Evolutionary conservation across 2,113 vertebrate species (phyloP), one percentile per base, ranked within the genome.

Genomic region (Dryoscopus gambensis): DNA sequence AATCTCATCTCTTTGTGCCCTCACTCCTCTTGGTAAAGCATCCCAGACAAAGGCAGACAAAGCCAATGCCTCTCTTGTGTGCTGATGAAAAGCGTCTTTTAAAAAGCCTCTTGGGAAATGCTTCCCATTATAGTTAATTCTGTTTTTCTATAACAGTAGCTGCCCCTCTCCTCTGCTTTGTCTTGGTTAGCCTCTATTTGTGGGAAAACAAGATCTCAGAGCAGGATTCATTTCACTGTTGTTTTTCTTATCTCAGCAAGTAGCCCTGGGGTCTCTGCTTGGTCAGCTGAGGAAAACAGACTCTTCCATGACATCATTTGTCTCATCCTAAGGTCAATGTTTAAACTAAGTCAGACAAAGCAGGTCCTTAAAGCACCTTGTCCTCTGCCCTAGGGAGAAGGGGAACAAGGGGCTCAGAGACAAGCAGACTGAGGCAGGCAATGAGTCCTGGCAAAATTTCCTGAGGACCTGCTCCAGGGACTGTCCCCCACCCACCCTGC

Each of bases 71-170:
- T 92, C 76, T 83, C 68, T 39, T 55, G 23, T 56, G 80, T 30
- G 49, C 73, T 96, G 90, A 89, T 95, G 88, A 96, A 95, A 96
- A 97, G 60, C 20, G 1, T 80, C 67, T 96, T 91, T 83, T 76
- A 78, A 93, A 86, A 79, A 93, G 60, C 37, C 88, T 84, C 85
- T 84, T 81, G 88, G 83, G 95, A 95, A 90, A 86, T 27, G 53
- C 52, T 92, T 93, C 88, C 92, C 63, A 75, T 88, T 87, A 68
- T 5, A 95, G 89, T 44, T 87, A 90, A 93, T 93, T 92, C 68
- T 68, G 69, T 90, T 89, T 57, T 71, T 92, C 69, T 82, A 85
- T 87, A 91, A 69, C 53, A 31, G 49, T 39, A 24, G 31, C 56
- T 78, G 33, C 44, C 64, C 69, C 68, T 90, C 76, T 91, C 40